Conservation (phyloP, 2,888 invertebrate genomes). For the Drosophila fulvimacula region DNA sequence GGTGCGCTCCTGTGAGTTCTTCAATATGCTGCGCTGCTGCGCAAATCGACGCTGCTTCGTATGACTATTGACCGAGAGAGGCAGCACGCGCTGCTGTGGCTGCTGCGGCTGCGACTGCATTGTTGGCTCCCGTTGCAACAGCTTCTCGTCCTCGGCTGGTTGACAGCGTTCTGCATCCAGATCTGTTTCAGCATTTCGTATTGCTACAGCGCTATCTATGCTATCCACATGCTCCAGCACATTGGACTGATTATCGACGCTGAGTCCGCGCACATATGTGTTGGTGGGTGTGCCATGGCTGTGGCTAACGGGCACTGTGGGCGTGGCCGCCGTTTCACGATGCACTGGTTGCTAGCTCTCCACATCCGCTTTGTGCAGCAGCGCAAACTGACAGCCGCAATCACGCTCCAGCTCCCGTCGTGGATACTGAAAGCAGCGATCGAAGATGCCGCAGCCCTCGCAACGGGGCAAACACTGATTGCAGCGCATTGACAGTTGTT, state of each 20-base stretch:
- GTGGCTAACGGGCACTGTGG: slow-evolving; percentile 36
- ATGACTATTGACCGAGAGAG: slow-evolving; percentile 51
- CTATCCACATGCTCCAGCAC: slow-evolving; percentile 62
- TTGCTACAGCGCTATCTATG: slow-evolving; percentile 44
- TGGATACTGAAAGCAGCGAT: slow-evolving; percentile 95
- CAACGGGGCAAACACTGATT: slow-evolving; percentile 86
- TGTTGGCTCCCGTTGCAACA: slow-evolving; percentile 55
- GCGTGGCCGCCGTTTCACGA: slow-evolving; percentile 53
- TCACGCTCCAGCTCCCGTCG: slow-evolving; percentile 90
- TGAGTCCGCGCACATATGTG: slow-evolving; percentile 73
- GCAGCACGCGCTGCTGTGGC: slow-evolving; percentile 56
- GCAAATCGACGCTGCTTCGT: slow-evolving; percentile 75
- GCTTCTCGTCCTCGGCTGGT: slow-evolving; percentile 62
- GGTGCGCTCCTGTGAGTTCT: slow-evolving; percentile 80
- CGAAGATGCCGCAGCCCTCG: slow-evolving; percentile 94
- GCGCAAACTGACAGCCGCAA: slow-evolving; percentile 95
- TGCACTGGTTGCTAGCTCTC: slow-evolving; percentile 86
- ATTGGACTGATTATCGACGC: slow-evolving; percentile 74
- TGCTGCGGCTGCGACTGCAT: slow-evolving; percentile 48
- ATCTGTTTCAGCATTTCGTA: slow-evolving; percentile 31
- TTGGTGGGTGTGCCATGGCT: slow-evolving; percentile 78
- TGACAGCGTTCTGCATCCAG: slow-evolving; percentile 9
- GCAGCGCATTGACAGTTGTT: slow-evolving; percentile 18
- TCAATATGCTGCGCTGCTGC: slow-evolving; percentile 81
- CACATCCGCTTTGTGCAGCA: slow-evolving; percentile 93